Percentiles rank a stretch among this genome's conserved stretches.
These are phyloP conservation scores for Panonychus citri DNA, from an alignment of 1,140 invertebrate species.

Conservation along the genomic window DNA sequence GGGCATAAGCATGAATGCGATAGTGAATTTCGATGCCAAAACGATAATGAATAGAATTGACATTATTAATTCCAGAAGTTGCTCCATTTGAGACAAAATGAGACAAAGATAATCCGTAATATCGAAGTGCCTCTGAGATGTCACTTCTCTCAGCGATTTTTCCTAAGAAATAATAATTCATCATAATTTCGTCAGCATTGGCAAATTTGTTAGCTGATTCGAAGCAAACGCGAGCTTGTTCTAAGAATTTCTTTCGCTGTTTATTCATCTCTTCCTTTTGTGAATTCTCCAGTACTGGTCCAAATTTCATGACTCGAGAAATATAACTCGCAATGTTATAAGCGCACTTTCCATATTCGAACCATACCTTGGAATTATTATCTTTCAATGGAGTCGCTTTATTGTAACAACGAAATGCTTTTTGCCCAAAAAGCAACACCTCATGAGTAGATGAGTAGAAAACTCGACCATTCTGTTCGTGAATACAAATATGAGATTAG, in stretches of 20 bases:
- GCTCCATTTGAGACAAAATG: constrained; percentile 53
- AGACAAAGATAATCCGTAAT: constrained; percentile 18
- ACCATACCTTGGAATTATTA: constrained; percentile 46
- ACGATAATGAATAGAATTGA: constrained; percentile 49
- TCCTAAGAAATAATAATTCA: constrained; percentile 73
- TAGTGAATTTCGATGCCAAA: constrained; percentile 54
- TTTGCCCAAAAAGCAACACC: constrained; percentile 39
- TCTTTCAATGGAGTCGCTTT: constrained; percentile 43
- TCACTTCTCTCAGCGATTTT: constrained; percentile 67
- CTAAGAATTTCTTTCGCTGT: constrained; percentile 43
- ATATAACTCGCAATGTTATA: constrained; percentile 68
- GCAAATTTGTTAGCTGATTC: constrained; percentile 36
- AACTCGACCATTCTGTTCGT: neutral
- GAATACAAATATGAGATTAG: too few species aligned
- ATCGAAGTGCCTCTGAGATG: constrained; percentile 20
- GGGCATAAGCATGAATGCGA: constrained; percentile 46
- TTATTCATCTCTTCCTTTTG: constrained; percentile 36
- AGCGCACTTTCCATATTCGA: constrained; percentile 63
- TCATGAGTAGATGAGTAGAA: constrained; percentile 23
- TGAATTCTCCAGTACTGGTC: constrained; percentile 34
- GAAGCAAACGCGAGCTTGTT: constrained; percentile 50
- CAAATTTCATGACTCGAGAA: constrained; percentile 34
- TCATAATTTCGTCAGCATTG: constrained; percentile 45
- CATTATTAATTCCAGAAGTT: constrained; percentile 61
- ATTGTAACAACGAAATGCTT: constrained; percentile 49